These are phyloP conservation scores for Branchellion lobata DNA, from an alignment of 2,888 invertebrate genomes.

Conservation along the genomic window DNA sequence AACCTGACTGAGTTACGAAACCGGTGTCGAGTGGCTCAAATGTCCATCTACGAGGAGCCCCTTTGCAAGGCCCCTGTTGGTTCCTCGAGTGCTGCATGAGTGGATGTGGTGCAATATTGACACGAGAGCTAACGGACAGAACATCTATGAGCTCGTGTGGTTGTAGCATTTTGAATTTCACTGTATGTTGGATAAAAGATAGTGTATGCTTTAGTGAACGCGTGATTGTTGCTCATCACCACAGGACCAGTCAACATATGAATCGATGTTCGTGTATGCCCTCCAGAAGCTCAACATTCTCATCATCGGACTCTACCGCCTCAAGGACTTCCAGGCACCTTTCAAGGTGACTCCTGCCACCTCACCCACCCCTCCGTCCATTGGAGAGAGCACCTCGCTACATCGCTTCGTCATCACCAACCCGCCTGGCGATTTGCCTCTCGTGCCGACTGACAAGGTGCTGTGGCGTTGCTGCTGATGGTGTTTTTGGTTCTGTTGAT, in stretches of 20 bases:
- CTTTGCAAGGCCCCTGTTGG: conserved; percentile 84
- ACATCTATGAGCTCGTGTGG: too few species aligned
- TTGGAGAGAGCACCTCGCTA: conserved; percentile 65
- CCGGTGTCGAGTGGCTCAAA: conserved; percentile 95
- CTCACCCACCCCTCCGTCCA: neutral
- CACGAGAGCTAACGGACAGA: neutral
- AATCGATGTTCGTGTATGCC: conserved; percentile 93
- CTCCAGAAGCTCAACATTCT: conserved; percentile 85
- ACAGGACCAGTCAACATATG: conserved; percentile 90
- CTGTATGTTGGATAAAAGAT: neutral
- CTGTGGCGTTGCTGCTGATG: conserved; percentile 48
- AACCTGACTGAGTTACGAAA: conserved; percentile 94
- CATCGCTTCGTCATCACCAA: conserved; percentile 98
- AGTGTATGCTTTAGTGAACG: neutral
- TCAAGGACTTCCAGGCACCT: conserved; percentile 46
- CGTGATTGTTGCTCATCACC: neutral
- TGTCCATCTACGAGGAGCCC: conserved; percentile 93
- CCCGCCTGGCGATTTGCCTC: conserved; percentile 94
- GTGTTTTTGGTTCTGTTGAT: neutral
- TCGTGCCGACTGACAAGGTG: conserved; percentile 97
- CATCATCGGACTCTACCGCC: conserved; percentile 71
- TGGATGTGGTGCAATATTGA: neutral
- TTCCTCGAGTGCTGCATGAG: neutral
- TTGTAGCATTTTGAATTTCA: neutral
- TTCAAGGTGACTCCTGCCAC: neutral